Evolutionary conservation across 2,888 invertebrate species (phyloP).

Genomic region (Alviniconcha strummeri): DNA sequence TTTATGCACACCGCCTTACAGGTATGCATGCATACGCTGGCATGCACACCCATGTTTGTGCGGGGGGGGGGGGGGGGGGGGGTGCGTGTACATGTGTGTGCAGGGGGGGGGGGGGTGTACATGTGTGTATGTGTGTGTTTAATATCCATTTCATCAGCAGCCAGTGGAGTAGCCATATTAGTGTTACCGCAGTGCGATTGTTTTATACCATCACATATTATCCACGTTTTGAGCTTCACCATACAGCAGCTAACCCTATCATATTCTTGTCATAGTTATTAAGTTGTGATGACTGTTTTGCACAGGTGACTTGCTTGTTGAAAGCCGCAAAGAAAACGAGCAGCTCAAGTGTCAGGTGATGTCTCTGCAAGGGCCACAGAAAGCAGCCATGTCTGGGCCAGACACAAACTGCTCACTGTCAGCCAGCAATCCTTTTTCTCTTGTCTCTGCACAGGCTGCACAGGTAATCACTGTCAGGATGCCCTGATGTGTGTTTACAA

Average conservation of each 20-base stretch:
- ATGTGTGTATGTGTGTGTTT: too few species aligned
- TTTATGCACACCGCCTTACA: background rate
- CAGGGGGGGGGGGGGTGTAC: too few species aligned
- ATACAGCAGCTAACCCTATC: too few species aligned
- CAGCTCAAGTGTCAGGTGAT: constrained; percentile 16
- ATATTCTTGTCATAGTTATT: too few species aligned
- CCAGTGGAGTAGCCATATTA: too few species aligned
- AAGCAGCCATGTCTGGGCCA: background rate
- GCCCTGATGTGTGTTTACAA: too few species aligned
- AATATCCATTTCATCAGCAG: too few species aligned
- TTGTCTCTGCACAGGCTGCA: constrained; percentile 13
- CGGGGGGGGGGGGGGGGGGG: accelerated
- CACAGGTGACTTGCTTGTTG: constrained; percentile 30
- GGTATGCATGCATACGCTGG: background rate
- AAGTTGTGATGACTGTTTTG: too few species aligned
- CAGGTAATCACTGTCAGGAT: background rate
- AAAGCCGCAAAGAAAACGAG: constrained; percentile 24
- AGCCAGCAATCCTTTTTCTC: constrained; percentile 4
- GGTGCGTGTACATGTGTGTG: too few species aligned
- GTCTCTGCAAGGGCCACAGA: background rate
- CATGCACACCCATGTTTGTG: background rate
- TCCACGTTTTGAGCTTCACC: too few species aligned
- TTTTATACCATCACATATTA: too few species aligned
- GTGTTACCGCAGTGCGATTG: too few species aligned
- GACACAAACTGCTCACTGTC: background rate